Evolutionary conservation across 1,140 invertebrate genomes (phyloP), one percentile per base, ranked within the genome.

Genomic region (Neomicropteryx cornuta): DNA sequence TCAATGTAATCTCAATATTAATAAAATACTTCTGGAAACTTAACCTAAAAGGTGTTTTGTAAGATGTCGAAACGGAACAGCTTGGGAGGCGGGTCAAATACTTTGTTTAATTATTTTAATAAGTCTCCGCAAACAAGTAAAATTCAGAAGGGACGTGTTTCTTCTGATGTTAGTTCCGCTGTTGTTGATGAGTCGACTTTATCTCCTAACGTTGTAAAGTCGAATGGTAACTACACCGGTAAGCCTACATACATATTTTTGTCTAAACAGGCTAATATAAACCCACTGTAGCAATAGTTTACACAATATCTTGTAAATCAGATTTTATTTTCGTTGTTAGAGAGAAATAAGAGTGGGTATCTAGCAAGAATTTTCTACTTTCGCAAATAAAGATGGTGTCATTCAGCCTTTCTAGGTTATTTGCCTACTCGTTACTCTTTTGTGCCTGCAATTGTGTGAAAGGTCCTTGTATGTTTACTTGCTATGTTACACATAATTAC

Each of bases 71-170:
- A 66, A 45, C 50, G 63, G 33, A 64, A 60, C 43, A 62, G 55
- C 31, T 21, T 21, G 47, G 50, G 32, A 44, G 58, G 38, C 42
- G 49, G 28, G 45, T 41, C 50, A n/a, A 73, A 74, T 49, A 73
- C 70, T 0, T 44, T 74, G n/a, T 70, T 74, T 29, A 74, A 73
- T 48, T 74, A 74, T 47, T 74, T 74, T 43, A 41, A 57, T 10
- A 71, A 70, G 55, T 72, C 71, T 3, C 70, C 72, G 11, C 68
- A 62, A 3, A 51, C 61, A 48, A 65, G 47, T 52, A 69, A 57
- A 43, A 67, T 45, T 38, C 30, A 33, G 24, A 61, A 59, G 53
- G 42, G 30, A 29, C 58, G 23, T 48, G 30, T 20, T 18, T 44
- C 53, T 45, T 36, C 30, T 6, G 53, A 43, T 5, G 45, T 43